phyloP scores from a whole-genome alignment of 2,888 invertebrate genomes.

The Drosophila macrospina region DNA sequence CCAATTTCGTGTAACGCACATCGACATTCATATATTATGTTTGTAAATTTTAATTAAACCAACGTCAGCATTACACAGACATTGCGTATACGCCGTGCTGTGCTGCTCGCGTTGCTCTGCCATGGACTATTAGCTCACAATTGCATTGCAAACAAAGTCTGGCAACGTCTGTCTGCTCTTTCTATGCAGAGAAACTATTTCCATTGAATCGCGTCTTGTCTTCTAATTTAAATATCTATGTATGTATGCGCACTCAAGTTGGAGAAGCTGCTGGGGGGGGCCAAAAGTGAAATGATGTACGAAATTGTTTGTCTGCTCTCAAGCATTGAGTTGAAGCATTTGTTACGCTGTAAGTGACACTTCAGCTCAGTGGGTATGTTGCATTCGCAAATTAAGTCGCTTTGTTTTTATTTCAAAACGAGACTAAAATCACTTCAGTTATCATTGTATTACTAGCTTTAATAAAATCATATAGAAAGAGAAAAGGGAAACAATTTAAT shows the following conservation, averaged over 20 bases:
- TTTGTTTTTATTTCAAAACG: no score
- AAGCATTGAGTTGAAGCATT: constrained; percentile 30
- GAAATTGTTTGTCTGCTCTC: constrained; percentile 39
- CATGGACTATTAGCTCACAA: constrained; percentile 41
- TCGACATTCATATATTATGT: constrained; percentile 25
- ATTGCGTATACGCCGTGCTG: constrained; percentile 42
- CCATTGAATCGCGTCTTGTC: constrained; percentile 6
- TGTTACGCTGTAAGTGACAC: background rate
- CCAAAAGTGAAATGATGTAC: constrained; percentile 42
- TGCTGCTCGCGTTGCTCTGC: constrained; percentile 16
- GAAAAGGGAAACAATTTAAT: no score
- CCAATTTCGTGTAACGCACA: constrained; percentile 21
- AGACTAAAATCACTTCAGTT: no score
- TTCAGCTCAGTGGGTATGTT: background rate
- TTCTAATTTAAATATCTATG: constrained; percentile 38
- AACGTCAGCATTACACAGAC: constrained; percentile 10
- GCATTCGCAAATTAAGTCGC: background rate
- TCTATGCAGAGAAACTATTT: constrained; percentile 9
- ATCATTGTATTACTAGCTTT: no score
- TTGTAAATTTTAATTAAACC: constrained; percentile 52
- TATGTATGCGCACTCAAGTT: constrained; percentile 9
- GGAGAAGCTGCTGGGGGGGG: constrained; percentile 15
- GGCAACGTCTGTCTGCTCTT: constrained; percentile 5
- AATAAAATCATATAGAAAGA: no score
- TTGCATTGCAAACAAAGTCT: constrained; percentile 33